Evolutionary conservation across 1,140 invertebrate species (phyloP).

Genomic region (Drosophila pachea): DNA sequence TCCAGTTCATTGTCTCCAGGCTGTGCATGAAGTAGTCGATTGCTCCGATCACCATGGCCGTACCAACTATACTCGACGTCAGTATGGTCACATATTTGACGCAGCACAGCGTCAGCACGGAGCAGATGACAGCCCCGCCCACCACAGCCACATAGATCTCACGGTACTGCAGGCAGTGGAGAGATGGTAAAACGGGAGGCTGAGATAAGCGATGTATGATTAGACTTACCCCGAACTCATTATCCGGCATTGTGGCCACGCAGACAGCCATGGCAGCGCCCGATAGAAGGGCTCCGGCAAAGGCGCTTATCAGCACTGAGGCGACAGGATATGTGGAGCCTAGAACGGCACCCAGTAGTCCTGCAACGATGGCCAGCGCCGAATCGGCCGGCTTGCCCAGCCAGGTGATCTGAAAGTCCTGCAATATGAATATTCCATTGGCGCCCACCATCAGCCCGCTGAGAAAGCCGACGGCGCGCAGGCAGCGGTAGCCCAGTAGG

Average conservation of each 20-base stretch:
- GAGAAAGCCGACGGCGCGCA: slow-evolving; percentile 93
- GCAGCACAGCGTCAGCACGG: slow-evolving; percentile 74
- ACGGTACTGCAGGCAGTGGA: slow-evolving; percentile 52
- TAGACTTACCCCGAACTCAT: slow-evolving; percentile 76
- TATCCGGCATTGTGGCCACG: slow-evolving; percentile 78
- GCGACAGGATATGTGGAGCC: slow-evolving; percentile 78
- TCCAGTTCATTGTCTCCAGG: slow-evolving; percentile 75
- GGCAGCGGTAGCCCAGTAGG: slow-evolving; percentile 88
- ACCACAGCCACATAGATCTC: slow-evolving; percentile 76
- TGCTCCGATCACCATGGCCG: slow-evolving; percentile 75
- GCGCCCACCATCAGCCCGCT: slow-evolving; percentile 92
- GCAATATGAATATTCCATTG: slow-evolving; percentile 77
- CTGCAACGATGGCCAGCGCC: slow-evolving; percentile 74
- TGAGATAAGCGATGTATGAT: background rate
- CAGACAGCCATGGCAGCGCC: slow-evolving; percentile 76
- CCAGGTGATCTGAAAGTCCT: slow-evolving; percentile 72
- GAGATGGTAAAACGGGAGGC: background rate
- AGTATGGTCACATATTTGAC: slow-evolving; percentile 78
- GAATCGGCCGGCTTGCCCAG: slow-evolving; percentile 76
- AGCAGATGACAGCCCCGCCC: slow-evolving; percentile 76
- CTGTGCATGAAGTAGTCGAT: slow-evolving; percentile 77
- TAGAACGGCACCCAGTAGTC: slow-evolving; percentile 70
- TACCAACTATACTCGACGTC: slow-evolving; percentile 76
- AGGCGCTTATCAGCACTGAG: slow-evolving; percentile 73
- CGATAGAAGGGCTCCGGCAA: slow-evolving; percentile 72